These are phyloP conservation scores for Heliconius sara DNA, from an alignment of 2,888 invertebrate species.

Conservation along the genomic window DNA sequence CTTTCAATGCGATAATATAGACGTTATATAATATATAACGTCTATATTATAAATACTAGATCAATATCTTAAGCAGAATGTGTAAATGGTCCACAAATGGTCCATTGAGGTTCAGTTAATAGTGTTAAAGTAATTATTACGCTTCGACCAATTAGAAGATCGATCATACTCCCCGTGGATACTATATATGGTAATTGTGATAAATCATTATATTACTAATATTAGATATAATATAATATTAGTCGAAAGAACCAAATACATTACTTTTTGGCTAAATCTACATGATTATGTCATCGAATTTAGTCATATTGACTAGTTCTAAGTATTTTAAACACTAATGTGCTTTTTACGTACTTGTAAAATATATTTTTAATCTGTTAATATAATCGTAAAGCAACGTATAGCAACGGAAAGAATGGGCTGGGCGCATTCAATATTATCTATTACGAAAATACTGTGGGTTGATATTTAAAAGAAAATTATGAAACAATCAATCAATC, in stretches of 20 bases:
- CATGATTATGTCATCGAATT: not conserved
- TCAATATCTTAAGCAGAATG: not conserved
- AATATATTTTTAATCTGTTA: not conserved
- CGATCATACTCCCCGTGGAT: slow-evolving; percentile 39
- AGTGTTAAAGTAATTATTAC: slow-evolving; percentile 56
- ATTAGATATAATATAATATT: not conserved
- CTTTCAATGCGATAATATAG: not conserved
- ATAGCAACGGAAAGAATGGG: too few species aligned
- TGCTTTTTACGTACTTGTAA: not conserved
- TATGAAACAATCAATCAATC: too few species aligned
- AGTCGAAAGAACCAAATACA: not conserved
- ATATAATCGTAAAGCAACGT: too few species aligned
- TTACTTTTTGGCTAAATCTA: not conserved
- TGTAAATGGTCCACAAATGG: slow-evolving; percentile 4
- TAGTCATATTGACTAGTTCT: not conserved
- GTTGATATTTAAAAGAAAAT: too few species aligned
- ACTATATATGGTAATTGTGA: slow-evolving; percentile 37
- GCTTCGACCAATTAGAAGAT: slow-evolving; percentile 40
- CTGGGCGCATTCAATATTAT: too few species aligned
- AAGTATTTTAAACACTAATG: not conserved
- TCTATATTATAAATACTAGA: not conserved
- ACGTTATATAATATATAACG: not conserved
- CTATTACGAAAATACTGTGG: too few species aligned
- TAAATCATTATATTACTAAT: slow-evolving; percentile 28
- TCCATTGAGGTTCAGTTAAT: slow-evolving; percentile 48